Evolutionary conservation across 2,797 vertebrate genomes (phyloP).

Genomic region (Rhyacichthys aspro): DNA sequence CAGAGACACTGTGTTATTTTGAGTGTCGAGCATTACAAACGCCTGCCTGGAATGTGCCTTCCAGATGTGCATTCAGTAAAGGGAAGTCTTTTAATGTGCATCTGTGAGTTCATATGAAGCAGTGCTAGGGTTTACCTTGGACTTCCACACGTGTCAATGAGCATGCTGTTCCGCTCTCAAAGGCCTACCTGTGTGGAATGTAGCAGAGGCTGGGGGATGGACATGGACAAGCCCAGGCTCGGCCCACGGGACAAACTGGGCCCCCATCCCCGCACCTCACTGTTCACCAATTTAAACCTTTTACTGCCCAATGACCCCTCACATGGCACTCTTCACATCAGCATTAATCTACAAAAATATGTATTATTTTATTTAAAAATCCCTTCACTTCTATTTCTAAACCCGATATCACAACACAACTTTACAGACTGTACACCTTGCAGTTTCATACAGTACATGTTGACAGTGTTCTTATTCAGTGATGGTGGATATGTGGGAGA

Average conservation of each 20-base stretch:
- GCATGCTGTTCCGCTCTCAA: constrained; percentile 42
- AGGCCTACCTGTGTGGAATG: constrained; percentile 57
- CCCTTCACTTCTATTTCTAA: too few species aligned
- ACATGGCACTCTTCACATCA: too few species aligned
- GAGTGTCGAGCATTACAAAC: constrained; percentile 11
- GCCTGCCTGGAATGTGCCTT: constrained; percentile 69
- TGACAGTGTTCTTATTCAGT: too few species aligned
- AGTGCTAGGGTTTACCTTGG: too few species aligned
- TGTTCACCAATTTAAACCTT: not conserved
- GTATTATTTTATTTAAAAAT: too few species aligned
- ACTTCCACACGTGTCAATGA: constrained; percentile 23
- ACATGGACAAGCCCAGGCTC: constrained; percentile 52
- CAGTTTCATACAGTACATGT: too few species aligned
- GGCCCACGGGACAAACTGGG: constrained; percentile 17
- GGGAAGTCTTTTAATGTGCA: constrained; percentile 1
- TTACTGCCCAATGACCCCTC: too few species aligned
- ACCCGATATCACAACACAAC: too few species aligned
- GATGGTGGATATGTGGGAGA: too few species aligned
- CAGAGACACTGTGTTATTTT: constrained; percentile 45
- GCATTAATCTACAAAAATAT: too few species aligned
- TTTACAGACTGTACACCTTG: too few species aligned
- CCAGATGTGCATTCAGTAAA: constrained; percentile 71
- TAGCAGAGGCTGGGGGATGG: constrained; percentile 15
- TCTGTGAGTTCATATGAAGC: too few species aligned
- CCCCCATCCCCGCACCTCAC: not conserved